Conservation (phyloP, 35 echinoderm and acorn worm genomes). For the Chiridota heheva region DNA sequence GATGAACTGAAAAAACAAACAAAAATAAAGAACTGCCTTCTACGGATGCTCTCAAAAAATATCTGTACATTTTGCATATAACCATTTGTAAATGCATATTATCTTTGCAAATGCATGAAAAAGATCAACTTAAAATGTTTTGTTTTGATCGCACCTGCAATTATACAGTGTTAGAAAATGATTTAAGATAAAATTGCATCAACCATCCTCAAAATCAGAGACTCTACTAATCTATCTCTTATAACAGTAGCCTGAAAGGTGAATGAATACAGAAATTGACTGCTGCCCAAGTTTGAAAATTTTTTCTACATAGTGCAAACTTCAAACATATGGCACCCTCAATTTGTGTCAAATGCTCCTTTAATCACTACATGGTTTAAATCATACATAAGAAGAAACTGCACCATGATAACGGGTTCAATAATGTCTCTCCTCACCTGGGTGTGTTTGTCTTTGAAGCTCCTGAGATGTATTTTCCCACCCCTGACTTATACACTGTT, state of each 20-base stretch:
- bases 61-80: neutral
- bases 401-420: no score
- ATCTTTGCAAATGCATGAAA: neutral
- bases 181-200: neutral
- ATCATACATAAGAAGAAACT: no score
- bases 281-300: no score
- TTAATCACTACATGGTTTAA: no score
- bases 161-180: neutral
- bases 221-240: no score
- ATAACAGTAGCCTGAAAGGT: no score
- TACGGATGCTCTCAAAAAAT: neutral
- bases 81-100: neutral
- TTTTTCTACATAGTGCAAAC: no score
- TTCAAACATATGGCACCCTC: no score
- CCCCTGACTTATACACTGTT: conserved; percentile 68
- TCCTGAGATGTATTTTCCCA: conserved; percentile 91
- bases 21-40: neutral
- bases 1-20: conserved; percentile 1
- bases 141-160: neutral
- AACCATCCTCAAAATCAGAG: no score
- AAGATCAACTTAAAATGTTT: neutral
- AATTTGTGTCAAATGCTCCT: no score
- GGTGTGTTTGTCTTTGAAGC: neutral
- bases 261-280: no score
- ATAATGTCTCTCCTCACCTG: conserved; percentile 34